phyloP scores from a whole-genome alignment of 2,888 invertebrate genomes.

The Theretra japonica region DNA sequence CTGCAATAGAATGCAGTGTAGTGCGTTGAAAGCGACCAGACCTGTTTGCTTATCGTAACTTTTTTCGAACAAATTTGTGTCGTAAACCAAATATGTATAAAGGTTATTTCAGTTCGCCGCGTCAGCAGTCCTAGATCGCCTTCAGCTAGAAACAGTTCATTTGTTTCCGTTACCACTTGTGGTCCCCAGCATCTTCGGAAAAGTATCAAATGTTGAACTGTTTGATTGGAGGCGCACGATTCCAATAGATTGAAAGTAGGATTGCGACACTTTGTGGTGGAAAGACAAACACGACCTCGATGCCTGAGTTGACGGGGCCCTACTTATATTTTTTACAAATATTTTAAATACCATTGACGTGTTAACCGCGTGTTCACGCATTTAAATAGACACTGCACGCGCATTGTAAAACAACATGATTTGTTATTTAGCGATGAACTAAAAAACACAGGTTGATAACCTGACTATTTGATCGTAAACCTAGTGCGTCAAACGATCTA shows the following conservation, averaged over 20 bases:
- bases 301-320: constrained; percentile 37
- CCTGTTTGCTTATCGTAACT: constrained; percentile 68
- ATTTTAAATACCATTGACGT: constrained; percentile 53
- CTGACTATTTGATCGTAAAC: background rate
- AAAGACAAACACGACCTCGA: constrained; percentile 54
- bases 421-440: constrained; percentile 51
- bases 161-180: constrained; percentile 80
- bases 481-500: background rate
- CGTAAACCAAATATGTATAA: constrained; percentile 46
- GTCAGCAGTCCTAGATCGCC: constrained; percentile 59
- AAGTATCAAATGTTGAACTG: constrained; percentile 72
- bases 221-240: constrained; percentile 76
- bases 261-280: constrained; percentile 50
- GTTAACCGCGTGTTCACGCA: constrained; percentile 62
- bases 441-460: constrained; percentile 42
- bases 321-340: constrained; percentile 54
- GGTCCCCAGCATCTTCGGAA: constrained; percentile 66
- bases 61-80: constrained; percentile 52
- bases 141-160: constrained; percentile 76
- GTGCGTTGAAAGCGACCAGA: constrained; percentile 74
- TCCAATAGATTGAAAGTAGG: constrained; percentile 48
- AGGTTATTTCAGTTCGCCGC: constrained; percentile 44
- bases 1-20: constrained; percentile 77
- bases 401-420: constrained; percentile 54
- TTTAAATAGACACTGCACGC: constrained; percentile 42